phyloP scores from a whole-genome alignment of 2,113 vertebrate species.

The Zapornia atra region DNA sequence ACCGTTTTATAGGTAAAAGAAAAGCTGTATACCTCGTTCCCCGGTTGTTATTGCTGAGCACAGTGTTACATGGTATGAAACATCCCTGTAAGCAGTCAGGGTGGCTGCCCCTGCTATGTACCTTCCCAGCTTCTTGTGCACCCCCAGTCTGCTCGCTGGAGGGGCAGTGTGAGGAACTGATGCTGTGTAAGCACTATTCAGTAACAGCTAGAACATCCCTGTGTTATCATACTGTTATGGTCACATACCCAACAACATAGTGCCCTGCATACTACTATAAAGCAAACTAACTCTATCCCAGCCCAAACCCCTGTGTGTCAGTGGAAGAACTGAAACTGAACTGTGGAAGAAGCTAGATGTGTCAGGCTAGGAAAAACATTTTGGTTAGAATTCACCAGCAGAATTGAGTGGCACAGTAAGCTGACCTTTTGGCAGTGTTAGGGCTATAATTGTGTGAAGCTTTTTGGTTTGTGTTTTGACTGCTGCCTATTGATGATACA shows the following conservation, averaged over 20 bases:
- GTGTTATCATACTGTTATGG: not conserved
- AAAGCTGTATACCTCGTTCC: not conserved
- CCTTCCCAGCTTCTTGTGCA: not conserved
- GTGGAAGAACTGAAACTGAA: not conserved
- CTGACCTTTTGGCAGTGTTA: not conserved
- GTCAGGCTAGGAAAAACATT: not conserved
- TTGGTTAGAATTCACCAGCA: not conserved
- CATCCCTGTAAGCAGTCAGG: too few relatives aligned
- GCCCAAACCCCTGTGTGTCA: not conserved
- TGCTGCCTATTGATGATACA: not conserved
- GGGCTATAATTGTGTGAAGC: not conserved
- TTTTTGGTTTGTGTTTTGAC: not conserved
- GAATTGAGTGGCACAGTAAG: not conserved
- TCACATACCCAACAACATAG: not conserved
- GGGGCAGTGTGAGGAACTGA: not conserved
- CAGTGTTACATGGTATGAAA: too few relatives aligned
- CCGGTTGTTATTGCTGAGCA: not conserved
- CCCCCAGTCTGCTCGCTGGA: not conserved
- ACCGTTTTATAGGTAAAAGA: not conserved
- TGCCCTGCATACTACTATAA: not conserved
- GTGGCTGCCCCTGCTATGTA: rapidly evolving
- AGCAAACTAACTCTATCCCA: not conserved
- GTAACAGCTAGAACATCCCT: not conserved
- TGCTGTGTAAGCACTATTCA: not conserved
- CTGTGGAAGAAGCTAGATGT: not conserved